Conservation (phyloP, 2,113 vertebrate species). For the Carassius gibelio region DNA sequence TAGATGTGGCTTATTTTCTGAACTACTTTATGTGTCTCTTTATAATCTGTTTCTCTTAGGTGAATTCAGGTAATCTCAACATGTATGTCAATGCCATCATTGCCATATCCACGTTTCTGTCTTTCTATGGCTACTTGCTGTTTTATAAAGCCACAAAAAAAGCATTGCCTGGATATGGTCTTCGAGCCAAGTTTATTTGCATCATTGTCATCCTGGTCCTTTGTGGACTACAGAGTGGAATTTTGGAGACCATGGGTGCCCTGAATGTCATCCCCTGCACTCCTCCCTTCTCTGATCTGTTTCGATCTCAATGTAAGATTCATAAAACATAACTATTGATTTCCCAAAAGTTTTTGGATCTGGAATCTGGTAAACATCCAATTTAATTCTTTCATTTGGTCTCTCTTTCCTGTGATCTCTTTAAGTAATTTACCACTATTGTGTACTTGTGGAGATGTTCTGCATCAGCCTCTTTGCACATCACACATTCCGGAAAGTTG, state of each 20-base stretch:
- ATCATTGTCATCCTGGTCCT: slow-evolving; percentile 76
- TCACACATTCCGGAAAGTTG: slow-evolving; percentile 79
- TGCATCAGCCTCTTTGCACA: slow-evolving; percentile 81
- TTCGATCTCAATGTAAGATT: slow-evolving; percentile 76
- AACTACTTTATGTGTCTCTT: not conserved
- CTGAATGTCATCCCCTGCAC: slow-evolving; percentile 76
- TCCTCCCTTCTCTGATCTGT: slow-evolving; percentile 77
- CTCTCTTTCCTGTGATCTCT: not conserved
- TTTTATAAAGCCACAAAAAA: slow-evolving; percentile 80
- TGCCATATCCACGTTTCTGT: slow-evolving; percentile 76
- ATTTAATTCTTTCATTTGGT: not conserved
- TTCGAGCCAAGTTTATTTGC: slow-evolving; percentile 81
- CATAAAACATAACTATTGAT: not conserved
- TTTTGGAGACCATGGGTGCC: slow-evolving; percentile 79
- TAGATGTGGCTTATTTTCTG: not conserved
- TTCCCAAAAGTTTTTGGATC: not conserved
- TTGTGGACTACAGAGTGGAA: slow-evolving; percentile 80
- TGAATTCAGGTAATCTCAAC: slow-evolving; percentile 77
- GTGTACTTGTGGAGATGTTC: slow-evolving; percentile 82
- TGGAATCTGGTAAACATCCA: not conserved
- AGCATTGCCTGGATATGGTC: slow-evolving; percentile 70
- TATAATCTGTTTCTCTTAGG: slow-evolving; percentile 58
- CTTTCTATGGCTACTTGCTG: slow-evolving; percentile 82
- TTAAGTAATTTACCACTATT: slow-evolving; percentile 81
- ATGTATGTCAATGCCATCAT: slow-evolving; percentile 79